These are phyloP conservation scores for Phataginus tetradactyla DNA, from an alignment of 2,797 vertebrate species.

Conservation along the genomic window DNA sequence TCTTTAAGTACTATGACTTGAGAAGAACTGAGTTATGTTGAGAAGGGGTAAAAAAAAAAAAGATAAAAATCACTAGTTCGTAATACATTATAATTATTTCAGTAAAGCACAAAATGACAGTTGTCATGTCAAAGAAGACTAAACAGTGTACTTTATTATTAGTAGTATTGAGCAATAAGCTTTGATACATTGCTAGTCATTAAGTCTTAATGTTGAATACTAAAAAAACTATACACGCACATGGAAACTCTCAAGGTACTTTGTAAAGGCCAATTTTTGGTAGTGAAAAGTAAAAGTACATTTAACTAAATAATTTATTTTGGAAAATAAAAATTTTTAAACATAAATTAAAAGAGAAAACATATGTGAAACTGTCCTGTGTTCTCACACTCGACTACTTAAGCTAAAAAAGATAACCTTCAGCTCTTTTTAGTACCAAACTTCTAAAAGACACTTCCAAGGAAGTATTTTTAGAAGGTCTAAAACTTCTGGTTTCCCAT, in stretches of 20 bases:
- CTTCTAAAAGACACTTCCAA: constrained; percentile 15
- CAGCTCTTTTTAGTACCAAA: background rate
- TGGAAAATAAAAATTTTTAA: constrained; percentile 37
- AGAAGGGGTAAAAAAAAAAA: constrained; percentile 32
- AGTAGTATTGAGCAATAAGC: constrained; percentile 71
- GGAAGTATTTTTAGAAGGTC: constrained; percentile 24
- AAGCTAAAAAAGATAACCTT: background rate
- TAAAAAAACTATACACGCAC: constrained; percentile 55
- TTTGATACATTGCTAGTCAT: constrained; percentile 54
- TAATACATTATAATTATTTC: constrained; percentile 30
- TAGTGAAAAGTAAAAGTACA: constrained; percentile 66
- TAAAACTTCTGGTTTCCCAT: constrained; percentile 36
- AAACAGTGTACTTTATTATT: constrained; percentile 64
- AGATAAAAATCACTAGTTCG: constrained; percentile 61
- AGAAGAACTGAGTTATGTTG: background rate
- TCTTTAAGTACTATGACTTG: background rate
- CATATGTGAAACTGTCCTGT: background rate
- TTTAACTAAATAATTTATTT: constrained; percentile 32
- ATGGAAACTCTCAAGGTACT: constrained; percentile 74
- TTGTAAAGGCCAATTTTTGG: constrained; percentile 50
- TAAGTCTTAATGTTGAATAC: constrained; percentile 62
- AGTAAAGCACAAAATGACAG: constrained; percentile 29
- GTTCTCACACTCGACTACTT: background rate
- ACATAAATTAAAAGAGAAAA: background rate
- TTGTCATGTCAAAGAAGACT: constrained; percentile 44